Conservation (phyloP, 2,113 vertebrate genomes). For the Todiramphus chloris region DNA sequence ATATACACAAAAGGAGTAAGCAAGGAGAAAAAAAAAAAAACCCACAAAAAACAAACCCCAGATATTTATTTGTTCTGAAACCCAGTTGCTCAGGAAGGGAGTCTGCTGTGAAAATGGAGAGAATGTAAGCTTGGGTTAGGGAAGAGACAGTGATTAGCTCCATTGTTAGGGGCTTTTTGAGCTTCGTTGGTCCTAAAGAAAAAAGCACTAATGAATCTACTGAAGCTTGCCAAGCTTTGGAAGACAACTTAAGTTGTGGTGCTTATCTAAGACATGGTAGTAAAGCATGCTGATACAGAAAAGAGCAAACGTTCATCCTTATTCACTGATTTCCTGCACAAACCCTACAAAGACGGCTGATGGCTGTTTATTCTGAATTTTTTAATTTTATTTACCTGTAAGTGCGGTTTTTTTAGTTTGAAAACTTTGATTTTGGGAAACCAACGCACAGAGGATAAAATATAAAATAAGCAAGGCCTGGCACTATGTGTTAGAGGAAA, state of each 20-base stretch:
- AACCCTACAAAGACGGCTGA: background rate
- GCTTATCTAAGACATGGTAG: slow-evolving; percentile 75
- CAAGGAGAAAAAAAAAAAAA: background rate
- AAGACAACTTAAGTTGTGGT: slow-evolving; percentile 88
- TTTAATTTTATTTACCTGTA: too few relatives aligned
- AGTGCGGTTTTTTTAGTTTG: background rate
- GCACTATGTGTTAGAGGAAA: background rate
- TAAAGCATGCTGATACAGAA: slow-evolving; percentile 77
- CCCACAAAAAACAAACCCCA: background rate
- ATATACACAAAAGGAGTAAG: slow-evolving; percentile 55
- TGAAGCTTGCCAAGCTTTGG: slow-evolving; percentile 87
- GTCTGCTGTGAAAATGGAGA: background rate
- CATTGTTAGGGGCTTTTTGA: slow-evolving; percentile 87
- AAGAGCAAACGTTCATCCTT: slow-evolving; percentile 73
- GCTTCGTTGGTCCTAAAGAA: slow-evolving; percentile 88
- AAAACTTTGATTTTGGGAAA: background rate
- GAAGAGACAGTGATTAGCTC: slow-evolving; percentile 84
- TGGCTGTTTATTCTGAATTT: too few relatives aligned
- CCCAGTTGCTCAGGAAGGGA: slow-evolving; percentile 70
- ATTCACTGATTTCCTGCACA: slow-evolving; percentile 41
- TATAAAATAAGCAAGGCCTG: background rate
- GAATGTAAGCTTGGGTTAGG: slow-evolving; percentile 64
- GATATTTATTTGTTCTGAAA: slow-evolving; percentile 73
- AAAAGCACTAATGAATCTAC: slow-evolving; percentile 87
- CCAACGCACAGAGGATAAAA: background rate